phyloP scores from a whole-genome alignment of 2,888 invertebrate species.

The Eilema caniola region DNA sequence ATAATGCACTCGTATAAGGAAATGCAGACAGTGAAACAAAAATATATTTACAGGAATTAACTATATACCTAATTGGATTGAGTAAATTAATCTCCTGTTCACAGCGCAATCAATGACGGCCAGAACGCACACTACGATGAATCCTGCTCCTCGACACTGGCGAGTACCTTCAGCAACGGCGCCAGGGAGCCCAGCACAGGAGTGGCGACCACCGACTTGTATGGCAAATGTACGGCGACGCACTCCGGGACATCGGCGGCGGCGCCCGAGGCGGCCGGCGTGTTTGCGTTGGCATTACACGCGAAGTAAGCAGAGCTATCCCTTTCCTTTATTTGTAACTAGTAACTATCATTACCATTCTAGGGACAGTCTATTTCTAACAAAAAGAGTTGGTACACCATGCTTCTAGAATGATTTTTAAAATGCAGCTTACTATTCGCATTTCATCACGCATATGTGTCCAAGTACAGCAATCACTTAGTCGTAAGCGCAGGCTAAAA shows the following conservation, averaged over 20 bases:
- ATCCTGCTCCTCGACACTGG: conserved; percentile 99
- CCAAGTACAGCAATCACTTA: too few relatives aligned
- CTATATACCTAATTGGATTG: too few relatives aligned
- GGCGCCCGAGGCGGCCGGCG: conserved; percentile 99
- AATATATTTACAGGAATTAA: too few relatives aligned
- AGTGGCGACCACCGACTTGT: conserved; percentile 99
- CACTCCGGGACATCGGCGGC: conserved; percentile 99
- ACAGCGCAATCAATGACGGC: conserved; percentile 98
- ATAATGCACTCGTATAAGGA: too few relatives aligned
- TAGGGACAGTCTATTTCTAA: too few relatives aligned
- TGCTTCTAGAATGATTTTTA: too few relatives aligned
- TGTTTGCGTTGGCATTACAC: conserved; percentile 98
- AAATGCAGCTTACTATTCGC: too few relatives aligned
- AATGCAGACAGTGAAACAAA: too few relatives aligned
- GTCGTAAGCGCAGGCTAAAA: too few relatives aligned
- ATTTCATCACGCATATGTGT: too few relatives aligned
- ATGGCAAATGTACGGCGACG: conserved; percentile 99
- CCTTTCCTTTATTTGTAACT: background rate
- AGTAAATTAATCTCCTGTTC: conserved; percentile 19
- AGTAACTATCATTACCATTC: background rate
- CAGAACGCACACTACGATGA: conserved; percentile 99
- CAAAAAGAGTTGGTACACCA: too few relatives aligned
- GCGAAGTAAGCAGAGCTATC: conserved; percentile 93
- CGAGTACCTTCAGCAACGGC: conserved; percentile 99
- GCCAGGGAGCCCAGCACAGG: conserved; percentile 99